Percentiles rank a stretch among this genome's conserved stretches.
phyloP scores from a whole-genome alignment of 2,888 invertebrate genomes.

The Drosophila testacea region DNA sequence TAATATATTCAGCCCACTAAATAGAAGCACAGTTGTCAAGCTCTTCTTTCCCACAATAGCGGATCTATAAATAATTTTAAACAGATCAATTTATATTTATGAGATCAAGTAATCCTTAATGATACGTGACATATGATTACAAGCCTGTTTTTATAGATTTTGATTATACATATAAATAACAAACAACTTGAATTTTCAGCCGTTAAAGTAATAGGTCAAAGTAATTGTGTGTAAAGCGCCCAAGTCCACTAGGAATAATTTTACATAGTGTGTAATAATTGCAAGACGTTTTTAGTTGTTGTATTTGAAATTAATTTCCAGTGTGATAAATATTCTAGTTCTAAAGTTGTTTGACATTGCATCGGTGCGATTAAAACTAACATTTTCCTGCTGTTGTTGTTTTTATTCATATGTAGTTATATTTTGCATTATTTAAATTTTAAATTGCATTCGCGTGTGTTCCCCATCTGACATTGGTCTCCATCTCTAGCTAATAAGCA shows the following conservation, averaged over 20 bases:
- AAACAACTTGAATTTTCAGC: background rate
- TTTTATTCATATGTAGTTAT: constrained; percentile 14
- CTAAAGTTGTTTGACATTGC: constrained; percentile 41
- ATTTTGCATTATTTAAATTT: constrained; percentile 26
- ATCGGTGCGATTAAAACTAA: constrained; percentile 7
- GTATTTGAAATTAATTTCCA: background rate
- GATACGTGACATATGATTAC: too few relatives aligned
- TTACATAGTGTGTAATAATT: constrained; percentile 1
- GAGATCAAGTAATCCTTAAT: too few relatives aligned
- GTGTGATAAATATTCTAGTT: background rate
- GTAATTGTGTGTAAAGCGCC: too few relatives aligned
- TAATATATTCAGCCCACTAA: too few relatives aligned
- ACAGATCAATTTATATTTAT: too few relatives aligned
- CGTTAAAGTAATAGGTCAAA: background rate
- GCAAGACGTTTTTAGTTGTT: background rate
- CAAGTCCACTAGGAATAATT: background rate
- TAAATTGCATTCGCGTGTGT: constrained; percentile 48
- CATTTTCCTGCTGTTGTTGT: constrained; percentile 13
- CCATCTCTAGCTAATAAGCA: constrained; percentile 34
- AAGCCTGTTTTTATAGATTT: too few relatives aligned
- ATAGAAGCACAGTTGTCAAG: too few relatives aligned
- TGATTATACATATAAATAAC: too few relatives aligned
- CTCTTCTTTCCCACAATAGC: too few relatives aligned
- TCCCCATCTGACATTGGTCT: constrained; percentile 39
- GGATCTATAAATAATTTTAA: too few relatives aligned